Conservation (phyloP, 1,140 invertebrate species). For the Monomorium pharaonis region DNA sequence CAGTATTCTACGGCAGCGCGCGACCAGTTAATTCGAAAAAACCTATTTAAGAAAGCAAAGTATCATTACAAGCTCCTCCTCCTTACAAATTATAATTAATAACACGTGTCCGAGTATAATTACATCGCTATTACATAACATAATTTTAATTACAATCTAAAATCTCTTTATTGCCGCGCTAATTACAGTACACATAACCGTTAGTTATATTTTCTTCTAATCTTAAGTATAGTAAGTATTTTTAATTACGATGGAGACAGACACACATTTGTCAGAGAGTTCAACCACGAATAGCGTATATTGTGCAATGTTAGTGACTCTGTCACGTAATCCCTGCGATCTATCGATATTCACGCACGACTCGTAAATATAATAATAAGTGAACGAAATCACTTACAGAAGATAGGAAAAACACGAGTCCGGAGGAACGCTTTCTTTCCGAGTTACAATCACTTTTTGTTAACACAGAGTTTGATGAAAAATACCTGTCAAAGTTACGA, state of each 20-base stretch:
- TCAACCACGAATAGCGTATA: background rate
- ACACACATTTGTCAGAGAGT: background rate
- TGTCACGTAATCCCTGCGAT: background rate
- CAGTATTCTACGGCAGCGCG: background rate
- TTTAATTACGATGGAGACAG: slow-evolving; percentile 47
- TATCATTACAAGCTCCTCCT: background rate
- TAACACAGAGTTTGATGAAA: background rate
- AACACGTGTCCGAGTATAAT: slow-evolving; percentile 58
- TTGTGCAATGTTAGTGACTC: slow-evolving; percentile 29
- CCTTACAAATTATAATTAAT: slow-evolving; percentile 30
- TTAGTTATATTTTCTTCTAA: background rate
- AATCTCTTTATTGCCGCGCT: slow-evolving; percentile 45
- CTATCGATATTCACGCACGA: slow-evolving; percentile 30
- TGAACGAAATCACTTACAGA: background rate
- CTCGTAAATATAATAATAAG: slow-evolving; percentile 7
- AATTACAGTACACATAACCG: slow-evolving; percentile 42
- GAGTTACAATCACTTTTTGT: background rate
- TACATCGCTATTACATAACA: slow-evolving; percentile 42
- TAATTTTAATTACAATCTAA: slow-evolving; percentile 37
- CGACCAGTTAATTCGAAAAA: slow-evolving; percentile 2
- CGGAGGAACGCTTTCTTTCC: background rate
- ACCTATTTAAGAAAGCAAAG: background rate
- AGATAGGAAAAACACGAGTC: background rate
- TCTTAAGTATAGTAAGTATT: slow-evolving; percentile 42
- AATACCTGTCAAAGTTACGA: background rate